Evolutionary conservation across 2,113 vertebrate genomes (phyloP).

Genomic region (Notothenia rossii): DNA sequence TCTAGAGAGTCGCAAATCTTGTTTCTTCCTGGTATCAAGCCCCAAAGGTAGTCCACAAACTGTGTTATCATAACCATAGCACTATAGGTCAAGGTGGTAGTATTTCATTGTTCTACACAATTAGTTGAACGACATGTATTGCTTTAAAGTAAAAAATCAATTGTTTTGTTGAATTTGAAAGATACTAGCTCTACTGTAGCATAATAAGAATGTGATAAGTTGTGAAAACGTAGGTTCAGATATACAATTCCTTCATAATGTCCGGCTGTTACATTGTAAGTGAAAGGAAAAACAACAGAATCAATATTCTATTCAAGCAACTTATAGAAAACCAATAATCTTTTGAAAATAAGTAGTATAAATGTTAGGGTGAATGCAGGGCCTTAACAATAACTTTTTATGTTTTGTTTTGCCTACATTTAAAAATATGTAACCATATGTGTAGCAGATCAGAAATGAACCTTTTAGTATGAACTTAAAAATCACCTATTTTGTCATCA

Average conservation of each 20-base stretch:
- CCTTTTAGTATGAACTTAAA: slow-evolving; percentile 2
- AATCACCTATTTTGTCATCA: slow-evolving; percentile 3
- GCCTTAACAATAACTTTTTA: slow-evolving; percentile 2
- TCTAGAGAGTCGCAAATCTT: slow-evolving; percentile 11
- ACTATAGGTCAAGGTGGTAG: slow-evolving; percentile 16
- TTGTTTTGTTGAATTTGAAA: not conserved
- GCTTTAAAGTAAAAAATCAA: not conserved
- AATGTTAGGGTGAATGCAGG: not conserved
- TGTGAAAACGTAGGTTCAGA: not conserved
- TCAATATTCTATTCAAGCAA: no score
- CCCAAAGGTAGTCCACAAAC: slow-evolving; percentile 6
- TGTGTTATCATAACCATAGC: slow-evolving; percentile 10
- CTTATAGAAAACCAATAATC: no score
- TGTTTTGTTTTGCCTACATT: not conserved
- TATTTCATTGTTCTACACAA: not conserved
- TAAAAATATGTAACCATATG: not conserved
- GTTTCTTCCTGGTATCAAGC: slow-evolving; percentile 24
- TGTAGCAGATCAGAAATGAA: not conserved
- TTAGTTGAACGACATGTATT: slow-evolving; percentile 2
- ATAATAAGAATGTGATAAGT: not conserved
- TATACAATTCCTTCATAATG: not conserved
- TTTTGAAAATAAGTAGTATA: not conserved
- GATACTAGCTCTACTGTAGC: not conserved
- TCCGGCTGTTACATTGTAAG: not conserved
- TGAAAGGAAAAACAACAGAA: not conserved